These are phyloP conservation scores for Rhinichthys osculus DNA, from an alignment of 2,797 vertebrate genomes.

Conservation along the genomic window DNA sequence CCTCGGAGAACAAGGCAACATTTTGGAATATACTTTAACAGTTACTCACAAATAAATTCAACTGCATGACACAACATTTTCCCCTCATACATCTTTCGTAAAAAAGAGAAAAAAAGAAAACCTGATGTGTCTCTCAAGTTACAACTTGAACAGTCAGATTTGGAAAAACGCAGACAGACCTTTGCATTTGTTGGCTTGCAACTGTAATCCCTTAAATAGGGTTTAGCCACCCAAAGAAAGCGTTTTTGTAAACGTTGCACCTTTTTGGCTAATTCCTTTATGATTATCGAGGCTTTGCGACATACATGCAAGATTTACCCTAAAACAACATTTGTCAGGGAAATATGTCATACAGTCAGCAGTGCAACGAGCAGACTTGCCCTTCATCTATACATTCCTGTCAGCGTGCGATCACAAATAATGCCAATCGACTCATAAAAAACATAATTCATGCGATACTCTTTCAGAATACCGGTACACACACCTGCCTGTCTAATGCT, in stretches of 20 bases:
- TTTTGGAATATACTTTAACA: slow-evolving; percentile 34
- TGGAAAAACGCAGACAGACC: slow-evolving; percentile 59
- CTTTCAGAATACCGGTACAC: slow-evolving; percentile 16
- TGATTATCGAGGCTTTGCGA: slow-evolving; percentile 67
- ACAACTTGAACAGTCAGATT: slow-evolving; percentile 65
- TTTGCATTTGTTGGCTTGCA: slow-evolving; percentile 47
- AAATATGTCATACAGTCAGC: slow-evolving; percentile 68
- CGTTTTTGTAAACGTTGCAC: slow-evolving; percentile 67
- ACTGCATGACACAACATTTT: slow-evolving; percentile 24
- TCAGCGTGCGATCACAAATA: slow-evolving; percentile 54
- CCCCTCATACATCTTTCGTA: slow-evolving; percentile 29
- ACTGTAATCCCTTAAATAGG: slow-evolving; percentile 72
- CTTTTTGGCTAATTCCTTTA: slow-evolving; percentile 64
- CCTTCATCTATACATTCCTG: slow-evolving; percentile 58
- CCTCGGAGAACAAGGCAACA: slow-evolving; percentile 22
- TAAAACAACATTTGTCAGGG: slow-evolving; percentile 77
- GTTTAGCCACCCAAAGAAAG: slow-evolving; percentile 66
- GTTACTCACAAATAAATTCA: not conserved
- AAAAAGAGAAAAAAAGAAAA: not conserved
- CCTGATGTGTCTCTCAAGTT: slow-evolving; percentile 58
- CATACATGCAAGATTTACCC: slow-evolving; percentile 68
- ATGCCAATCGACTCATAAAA: slow-evolving; percentile 43
- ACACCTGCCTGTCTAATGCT: slow-evolving; percentile 53
- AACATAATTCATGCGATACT: slow-evolving; percentile 32
- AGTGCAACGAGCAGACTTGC: slow-evolving; percentile 64